Evolutionary conservation across 2,797 vertebrate species (phyloP).

Genomic region (Zalophus californianus): DNA sequence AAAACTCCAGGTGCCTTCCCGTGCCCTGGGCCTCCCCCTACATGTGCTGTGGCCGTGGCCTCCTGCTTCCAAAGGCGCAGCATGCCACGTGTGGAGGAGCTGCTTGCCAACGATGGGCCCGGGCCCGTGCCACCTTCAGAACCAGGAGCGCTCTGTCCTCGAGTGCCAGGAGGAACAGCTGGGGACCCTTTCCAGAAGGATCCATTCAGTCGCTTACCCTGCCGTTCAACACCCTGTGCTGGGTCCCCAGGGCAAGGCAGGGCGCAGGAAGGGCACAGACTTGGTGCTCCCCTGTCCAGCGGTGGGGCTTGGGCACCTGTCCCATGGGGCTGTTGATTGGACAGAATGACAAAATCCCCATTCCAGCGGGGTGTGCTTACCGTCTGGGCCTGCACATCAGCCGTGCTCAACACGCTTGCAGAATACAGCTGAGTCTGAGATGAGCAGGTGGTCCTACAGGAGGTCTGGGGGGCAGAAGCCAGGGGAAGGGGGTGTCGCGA

Average conservation of each 20-base stretch:
- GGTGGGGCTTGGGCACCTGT: neutral
- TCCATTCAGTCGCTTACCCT: neutral
- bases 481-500: neutral
- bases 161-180: neutral
- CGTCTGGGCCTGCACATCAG: neutral
- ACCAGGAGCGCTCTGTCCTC: neutral
- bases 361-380: neutral
- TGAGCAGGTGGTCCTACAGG: too few relatives aligned
- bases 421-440: neutral
- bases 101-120: neutral
- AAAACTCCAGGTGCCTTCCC: neutral
- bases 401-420: neutral
- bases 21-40: neutral
- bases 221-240: neutral
- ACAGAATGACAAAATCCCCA: neutral
- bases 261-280: neutral
- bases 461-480: neutral
- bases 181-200: neutral
- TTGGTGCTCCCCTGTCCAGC: neutral
- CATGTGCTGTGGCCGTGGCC: neutral
- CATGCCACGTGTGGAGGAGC: neutral
- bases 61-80: neutral
- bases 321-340: neutral
- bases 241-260: neutral
- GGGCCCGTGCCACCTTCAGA: neutral